Conservation (phyloP, 1,140 invertebrate species). For the Hypothenemus hampei region DNA sequence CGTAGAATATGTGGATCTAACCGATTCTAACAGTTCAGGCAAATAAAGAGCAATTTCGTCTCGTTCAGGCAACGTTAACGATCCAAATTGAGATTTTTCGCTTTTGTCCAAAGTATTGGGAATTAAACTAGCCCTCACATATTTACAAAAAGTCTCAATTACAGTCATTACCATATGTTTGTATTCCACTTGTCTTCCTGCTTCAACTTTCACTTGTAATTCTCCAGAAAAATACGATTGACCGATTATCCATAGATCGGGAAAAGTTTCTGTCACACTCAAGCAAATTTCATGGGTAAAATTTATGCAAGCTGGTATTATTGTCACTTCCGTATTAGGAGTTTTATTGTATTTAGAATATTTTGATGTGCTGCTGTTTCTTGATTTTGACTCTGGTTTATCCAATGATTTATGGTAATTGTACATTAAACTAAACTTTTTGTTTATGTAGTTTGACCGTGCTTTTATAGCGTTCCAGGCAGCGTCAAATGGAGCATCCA, state of each 20-base stretch:
- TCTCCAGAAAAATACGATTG: constrained; percentile 86
- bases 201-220: constrained; percentile 53
- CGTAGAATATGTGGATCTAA: constrained; percentile 63
- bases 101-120: constrained; percentile 52
- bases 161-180: constrained; percentile 66
- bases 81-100: constrained; percentile 42
- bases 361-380: constrained; percentile 32
- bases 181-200: constrained; percentile 60
- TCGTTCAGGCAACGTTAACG: constrained; percentile 47
- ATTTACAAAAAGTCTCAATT: constrained; percentile 61
- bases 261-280: constrained; percentile 64
- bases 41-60: constrained; percentile 66
- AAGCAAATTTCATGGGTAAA: constrained; percentile 72
- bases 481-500: constrained; percentile 77
- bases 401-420: constrained; percentile 52
- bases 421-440: constrained; percentile 58
- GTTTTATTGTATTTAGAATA: constrained; percentile 39
- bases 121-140: constrained; percentile 60
- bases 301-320: constrained; percentile 53
- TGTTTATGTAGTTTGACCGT: constrained; percentile 69
- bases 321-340: constrained; percentile 37
- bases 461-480: constrained; percentile 90
- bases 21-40: constrained; percentile 69
- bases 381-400: constrained; percentile 36
- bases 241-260: constrained; percentile 84